Evolutionary conservation across 1,140 invertebrate species (phyloP).

Genomic region (Aphis gossypii): DNA sequence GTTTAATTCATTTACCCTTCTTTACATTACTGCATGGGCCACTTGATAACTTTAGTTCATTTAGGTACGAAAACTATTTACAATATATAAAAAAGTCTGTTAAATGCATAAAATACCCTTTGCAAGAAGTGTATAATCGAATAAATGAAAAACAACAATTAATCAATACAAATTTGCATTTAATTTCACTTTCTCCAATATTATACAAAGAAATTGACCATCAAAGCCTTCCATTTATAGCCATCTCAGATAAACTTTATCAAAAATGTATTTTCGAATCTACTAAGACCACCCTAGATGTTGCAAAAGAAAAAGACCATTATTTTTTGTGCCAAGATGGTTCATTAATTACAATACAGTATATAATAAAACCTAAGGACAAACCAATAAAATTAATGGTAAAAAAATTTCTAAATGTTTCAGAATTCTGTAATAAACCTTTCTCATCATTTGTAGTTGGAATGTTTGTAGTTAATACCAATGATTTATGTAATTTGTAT

Average conservation of each 20-base stretch:
- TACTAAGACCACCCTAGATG: neutral
- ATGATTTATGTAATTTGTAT: no score
- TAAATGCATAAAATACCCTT: neutral
- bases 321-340: neutral
- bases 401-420: neutral
- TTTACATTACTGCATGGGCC: neutral
- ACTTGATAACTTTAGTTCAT: conserved; percentile 13
- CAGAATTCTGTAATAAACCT: conserved; percentile 3
- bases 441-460: neutral
- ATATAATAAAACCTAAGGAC: neutral
- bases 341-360: neutral
- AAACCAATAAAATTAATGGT: neutral
- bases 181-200: neutral
- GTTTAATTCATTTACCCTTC: conserved; percentile 7
- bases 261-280: neutral
- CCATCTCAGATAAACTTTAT: neutral
- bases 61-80: conserved; percentile 34
- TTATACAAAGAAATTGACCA: neutral
- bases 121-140: conserved; percentile 1
- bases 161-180: neutral
- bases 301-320: neutral
- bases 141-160: conserved; percentile 35
- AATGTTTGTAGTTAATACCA: neutral
- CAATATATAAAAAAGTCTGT: neutral
- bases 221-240: neutral